Conservation (phyloP, 2,797 vertebrate species). For the Caiman crocodilus region DNA sequence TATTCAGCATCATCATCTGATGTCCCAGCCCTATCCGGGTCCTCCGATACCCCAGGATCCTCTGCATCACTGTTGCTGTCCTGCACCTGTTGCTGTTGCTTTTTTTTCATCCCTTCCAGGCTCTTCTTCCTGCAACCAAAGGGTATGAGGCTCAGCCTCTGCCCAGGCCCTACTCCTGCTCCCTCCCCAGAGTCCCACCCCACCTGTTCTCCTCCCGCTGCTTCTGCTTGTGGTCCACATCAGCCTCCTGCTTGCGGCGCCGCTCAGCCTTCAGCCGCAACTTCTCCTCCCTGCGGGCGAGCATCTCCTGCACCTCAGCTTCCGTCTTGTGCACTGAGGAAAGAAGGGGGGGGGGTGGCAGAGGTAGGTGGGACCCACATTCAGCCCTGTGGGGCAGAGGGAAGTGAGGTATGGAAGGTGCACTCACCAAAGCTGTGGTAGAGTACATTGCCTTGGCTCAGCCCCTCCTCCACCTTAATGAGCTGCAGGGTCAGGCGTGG, state of each 20-base stretch:
- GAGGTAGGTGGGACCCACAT: too few species aligned
- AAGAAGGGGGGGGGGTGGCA: too few species aligned
- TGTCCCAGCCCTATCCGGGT: conserved; percentile 47
- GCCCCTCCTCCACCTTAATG: conserved; percentile 91
- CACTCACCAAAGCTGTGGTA: conserved; percentile 89
- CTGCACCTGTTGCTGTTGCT: not conserved
- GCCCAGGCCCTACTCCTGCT: fast-evolving
- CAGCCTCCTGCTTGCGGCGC: conserved; percentile 85
- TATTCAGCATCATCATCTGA: conserved; percentile 90
- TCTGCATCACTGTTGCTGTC: conserved; percentile 87
- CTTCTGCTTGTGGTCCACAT: conserved; percentile 83
- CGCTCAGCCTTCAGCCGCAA: conserved; percentile 84
- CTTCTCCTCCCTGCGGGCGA: conserved; percentile 86
- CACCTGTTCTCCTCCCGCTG: conserved; percentile 86
- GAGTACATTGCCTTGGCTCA: conserved; percentile 88
- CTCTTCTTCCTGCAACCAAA: conserved; percentile 85
- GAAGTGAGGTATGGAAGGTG: too few species aligned
- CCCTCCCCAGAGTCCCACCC: not conserved
- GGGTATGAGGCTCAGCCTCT: fast-evolving
- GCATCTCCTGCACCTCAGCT: conserved; percentile 87
- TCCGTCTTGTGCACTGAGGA: conserved; percentile 84
- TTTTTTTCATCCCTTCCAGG: conserved; percentile 88
- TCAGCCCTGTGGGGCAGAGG: too few species aligned
- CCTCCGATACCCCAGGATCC: conserved; percentile 86
- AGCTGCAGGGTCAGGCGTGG: conserved; percentile 92